phyloP scores from a whole-genome alignment of 2,888 invertebrate species.

The Epinotia nisella region DNA sequence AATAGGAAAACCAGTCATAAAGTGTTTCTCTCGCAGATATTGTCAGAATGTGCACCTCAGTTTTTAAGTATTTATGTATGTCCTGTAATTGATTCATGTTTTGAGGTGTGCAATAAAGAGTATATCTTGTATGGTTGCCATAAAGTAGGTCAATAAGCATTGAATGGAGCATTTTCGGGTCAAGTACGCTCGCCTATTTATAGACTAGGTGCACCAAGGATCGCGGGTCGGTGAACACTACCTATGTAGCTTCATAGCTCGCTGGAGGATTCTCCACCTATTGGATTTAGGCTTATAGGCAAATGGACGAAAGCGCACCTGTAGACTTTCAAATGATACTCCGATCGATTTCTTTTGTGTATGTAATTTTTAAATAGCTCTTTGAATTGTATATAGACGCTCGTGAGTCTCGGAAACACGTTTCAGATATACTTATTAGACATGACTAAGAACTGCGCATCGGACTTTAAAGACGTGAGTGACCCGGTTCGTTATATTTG shows the following conservation, averaged over 20 bases:
- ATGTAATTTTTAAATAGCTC: not conserved
- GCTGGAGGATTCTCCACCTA: not conserved
- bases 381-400: not conserved
- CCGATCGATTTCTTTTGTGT: not conserved
- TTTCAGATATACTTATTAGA: too few species aligned
- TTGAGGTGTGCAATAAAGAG: too few species aligned
- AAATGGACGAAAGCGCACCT: not conserved
- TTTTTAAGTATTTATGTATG: too few species aligned
- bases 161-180: constrained; percentile 42
- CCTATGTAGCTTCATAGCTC: not conserved
- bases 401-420: too few species aligned
- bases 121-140: constrained; percentile 13
- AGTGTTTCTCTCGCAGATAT: constrained; percentile 13
- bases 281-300: not conserved
- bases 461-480: too few species aligned
- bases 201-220: constrained; percentile 28
- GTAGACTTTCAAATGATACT: not conserved
- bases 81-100: too few species aligned
- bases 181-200: constrained; percentile 40
- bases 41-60: constrained; percentile 18
- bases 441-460: too few species aligned
- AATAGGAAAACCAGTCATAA: constrained; percentile 14
- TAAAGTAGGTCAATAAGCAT: constrained; percentile 41
- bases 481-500: too few species aligned
- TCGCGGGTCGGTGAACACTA: constrained; percentile 4